Evolutionary conservation across 2,888 invertebrate genomes (phyloP), one percentile per base, ranked within the genome.

Genomic region (Tipula unca): DNA sequence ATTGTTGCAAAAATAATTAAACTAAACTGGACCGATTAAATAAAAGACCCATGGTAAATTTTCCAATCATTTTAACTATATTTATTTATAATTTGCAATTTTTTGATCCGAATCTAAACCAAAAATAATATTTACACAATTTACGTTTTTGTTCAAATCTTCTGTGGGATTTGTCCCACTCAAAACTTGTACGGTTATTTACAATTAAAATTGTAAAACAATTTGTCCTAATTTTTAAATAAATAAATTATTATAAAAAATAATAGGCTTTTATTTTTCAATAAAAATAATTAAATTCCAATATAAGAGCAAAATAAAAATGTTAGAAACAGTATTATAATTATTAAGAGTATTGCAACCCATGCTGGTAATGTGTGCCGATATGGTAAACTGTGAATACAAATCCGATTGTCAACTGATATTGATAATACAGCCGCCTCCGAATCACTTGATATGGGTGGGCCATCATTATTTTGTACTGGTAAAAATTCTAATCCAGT

Each of bases 401-500:
- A 95, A 88, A 98, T 94, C 91, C 95, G 95, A 92, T 98, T 98
- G 93, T 99, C 99, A 48, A 98, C 97, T 32, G 98, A 98, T 89
- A 99, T 97, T 90, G 98, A 98, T 87, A 99, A 93, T 87, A 98
- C 95, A 82, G 98, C 97, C 85, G 97, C 96, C 91, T 97, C 96
- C 84, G 94, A 92, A 89, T 94, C 94, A 89, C 94, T 94, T 20
- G 95, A 94, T 86, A 96, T 93, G 82, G 95, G 92, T 83, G 95
- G 94, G 29, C 94, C 94, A 89, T 96, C 95, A 87, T 92, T 91
- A 88, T 92, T 92, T 13, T 92, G 92, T 87, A 93, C 93, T 35
- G 97, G 97, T 88, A 99, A 92, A 92, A 99, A 99, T 92, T 97
- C 96, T 88, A 99, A 92, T 13, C 98, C 98, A 85, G 99, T 99